phyloP scores from a whole-genome alignment of 2,797 vertebrate species.

The Odontamblyopus rebecca region DNA sequence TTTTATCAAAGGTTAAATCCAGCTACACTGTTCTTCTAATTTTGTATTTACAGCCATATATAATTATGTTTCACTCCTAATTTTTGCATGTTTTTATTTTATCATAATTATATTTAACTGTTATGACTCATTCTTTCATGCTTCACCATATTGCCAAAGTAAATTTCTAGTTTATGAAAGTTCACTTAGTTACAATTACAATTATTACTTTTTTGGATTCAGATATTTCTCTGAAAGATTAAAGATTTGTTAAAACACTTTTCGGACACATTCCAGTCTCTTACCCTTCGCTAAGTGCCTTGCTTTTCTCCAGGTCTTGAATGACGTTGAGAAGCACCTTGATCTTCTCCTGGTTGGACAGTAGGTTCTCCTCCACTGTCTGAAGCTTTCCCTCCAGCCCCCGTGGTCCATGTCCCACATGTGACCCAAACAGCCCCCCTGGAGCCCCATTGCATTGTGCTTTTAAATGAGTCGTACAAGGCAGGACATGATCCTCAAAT shows the following conservation, averaged over 20 bases:
- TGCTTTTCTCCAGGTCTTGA: conserved; percentile 97
- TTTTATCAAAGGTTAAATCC: neutral
- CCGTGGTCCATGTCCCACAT: conserved; percentile 70
- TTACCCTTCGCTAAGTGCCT: conserved; percentile 96
- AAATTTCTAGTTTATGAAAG: too few relatives aligned
- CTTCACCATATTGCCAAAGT: too few relatives aligned
- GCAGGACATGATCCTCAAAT: conserved; percentile 49
- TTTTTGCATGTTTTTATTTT: too few relatives aligned
- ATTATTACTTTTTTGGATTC: neutral
- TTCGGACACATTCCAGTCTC: conserved; percentile 22
- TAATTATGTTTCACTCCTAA: too few relatives aligned
- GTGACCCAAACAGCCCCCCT: conserved; percentile 71
- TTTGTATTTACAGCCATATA: too few relatives aligned
- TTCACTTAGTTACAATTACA: too few relatives aligned
- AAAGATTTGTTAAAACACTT: neutral
- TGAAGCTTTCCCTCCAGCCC: conserved; percentile 85
- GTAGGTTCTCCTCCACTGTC: conserved; percentile 90
- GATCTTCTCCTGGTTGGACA: conserved; percentile 98
- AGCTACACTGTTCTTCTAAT: too few relatives aligned
- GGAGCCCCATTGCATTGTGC: conserved; percentile 80
- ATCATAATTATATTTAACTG: too few relatives aligned
- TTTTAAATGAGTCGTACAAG: conserved; percentile 69
- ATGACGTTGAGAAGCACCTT: conserved; percentile 98
- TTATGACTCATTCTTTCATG: too few relatives aligned
- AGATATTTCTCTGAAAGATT: too few relatives aligned